phyloP scores from a whole-genome alignment of 2,113 vertebrate genomes.

The Mastomys coucha region DNA sequence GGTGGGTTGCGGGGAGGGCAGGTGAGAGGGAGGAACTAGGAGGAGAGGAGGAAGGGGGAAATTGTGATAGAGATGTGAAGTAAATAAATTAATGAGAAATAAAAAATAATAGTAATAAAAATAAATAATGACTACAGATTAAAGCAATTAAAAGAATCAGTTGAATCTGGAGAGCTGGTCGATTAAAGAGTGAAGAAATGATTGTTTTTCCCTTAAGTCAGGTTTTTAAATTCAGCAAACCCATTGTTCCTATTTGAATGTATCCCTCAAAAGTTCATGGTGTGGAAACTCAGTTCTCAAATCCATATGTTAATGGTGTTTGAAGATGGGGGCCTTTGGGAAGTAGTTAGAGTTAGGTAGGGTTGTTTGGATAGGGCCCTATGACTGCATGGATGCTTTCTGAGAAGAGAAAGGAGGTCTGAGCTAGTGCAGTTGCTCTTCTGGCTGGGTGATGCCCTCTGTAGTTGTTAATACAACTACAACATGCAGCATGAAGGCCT shows the following conservation, averaged over 20 bases:
- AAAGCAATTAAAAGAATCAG: background rate
- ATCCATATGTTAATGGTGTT: no score
- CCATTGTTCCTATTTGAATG: background rate
- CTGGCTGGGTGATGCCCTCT: background rate
- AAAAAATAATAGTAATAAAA: background rate
- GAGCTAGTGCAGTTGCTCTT: background rate
- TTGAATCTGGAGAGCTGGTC: background rate
- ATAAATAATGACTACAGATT: background rate
- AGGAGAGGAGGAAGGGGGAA: background rate
- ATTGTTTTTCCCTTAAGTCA: background rate
- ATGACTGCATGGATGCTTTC: background rate
- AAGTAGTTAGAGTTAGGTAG: background rate
- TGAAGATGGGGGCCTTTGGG: no score
- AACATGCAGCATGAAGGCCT: background rate
- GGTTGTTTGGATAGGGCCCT: no score
- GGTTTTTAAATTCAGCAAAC: background rate
- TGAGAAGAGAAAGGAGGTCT: background rate
- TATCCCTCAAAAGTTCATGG: background rate
- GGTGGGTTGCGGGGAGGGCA: background rate
- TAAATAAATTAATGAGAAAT: background rate
- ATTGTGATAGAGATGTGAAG: background rate
- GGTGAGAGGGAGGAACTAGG: background rate
- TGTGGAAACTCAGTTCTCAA: background rate
- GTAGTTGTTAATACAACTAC: background rate
- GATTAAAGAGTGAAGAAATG: background rate